Evolutionary conservation across 2,113 vertebrate species (phyloP).

Genomic region (Oncorhynchus masou): DNA sequence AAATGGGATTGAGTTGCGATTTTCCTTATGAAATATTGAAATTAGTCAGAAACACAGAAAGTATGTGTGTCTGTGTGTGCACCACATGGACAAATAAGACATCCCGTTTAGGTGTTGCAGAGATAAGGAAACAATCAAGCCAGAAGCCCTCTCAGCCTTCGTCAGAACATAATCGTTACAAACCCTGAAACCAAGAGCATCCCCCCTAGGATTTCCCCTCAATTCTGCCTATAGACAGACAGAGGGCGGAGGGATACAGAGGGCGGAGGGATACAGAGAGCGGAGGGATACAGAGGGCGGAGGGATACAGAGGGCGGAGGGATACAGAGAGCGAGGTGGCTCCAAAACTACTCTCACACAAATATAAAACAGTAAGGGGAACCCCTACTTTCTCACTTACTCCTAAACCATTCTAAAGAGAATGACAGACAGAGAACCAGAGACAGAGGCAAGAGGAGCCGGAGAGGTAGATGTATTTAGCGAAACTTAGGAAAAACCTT

Average conservation of each 20-base stretch:
- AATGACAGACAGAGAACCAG: too few species aligned
- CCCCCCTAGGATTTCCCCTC: neutral
- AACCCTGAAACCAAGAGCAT: neutral
- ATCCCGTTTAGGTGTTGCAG: slow-evolving; percentile 1
- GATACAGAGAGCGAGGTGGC: too few species aligned
- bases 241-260: neutral
- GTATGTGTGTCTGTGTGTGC: neutral
- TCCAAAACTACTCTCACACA: too few species aligned
- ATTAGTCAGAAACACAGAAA: neutral
- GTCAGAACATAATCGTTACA: neutral
- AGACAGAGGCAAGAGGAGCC: too few species aligned
- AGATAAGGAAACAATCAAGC: neutral
- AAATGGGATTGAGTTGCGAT: neutral
- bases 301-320: neutral
- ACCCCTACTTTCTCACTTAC: neutral
- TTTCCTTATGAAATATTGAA: neutral
- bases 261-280: too few species aligned
- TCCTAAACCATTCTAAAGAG: too few species aligned
- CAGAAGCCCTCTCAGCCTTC: neutral
- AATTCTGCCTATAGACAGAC: neutral
- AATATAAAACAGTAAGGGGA: neutral
- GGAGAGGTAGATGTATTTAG: neutral
- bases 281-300: neutral
- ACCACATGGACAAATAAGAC: slow-evolving; percentile 22
- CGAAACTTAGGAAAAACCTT: neutral